phyloP scores from a whole-genome alignment of 1,140 invertebrate species.

The Bombus sibiricus region DNA sequence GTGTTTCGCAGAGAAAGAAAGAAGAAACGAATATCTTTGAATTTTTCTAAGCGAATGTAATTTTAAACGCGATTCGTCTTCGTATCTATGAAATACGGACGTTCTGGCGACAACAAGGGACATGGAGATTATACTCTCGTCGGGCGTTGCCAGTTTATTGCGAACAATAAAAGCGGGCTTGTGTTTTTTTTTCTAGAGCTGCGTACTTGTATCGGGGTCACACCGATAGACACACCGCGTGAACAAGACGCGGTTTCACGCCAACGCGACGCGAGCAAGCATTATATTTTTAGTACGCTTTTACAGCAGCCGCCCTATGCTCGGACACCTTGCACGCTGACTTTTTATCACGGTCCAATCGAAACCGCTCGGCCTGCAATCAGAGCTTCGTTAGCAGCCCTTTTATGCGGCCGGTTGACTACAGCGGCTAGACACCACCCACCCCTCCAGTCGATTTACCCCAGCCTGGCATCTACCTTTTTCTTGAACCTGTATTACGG shows the following conservation, averaged over 20 bases:
- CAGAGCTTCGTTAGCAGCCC: constrained; percentile 59
- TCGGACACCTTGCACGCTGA: constrained; percentile 32
- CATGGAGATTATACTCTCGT: background rate
- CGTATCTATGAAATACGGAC: background rate
- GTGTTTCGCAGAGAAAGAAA: background rate
- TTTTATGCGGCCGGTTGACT: constrained; percentile 38
- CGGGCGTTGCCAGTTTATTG: constrained; percentile 42
- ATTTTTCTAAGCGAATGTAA: background rate
- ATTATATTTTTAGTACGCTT: constrained; percentile 65
- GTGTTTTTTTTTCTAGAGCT: constrained; percentile 33
- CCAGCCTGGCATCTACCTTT: background rate
- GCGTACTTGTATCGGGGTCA: constrained; percentile 67
- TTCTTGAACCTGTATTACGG: background rate
- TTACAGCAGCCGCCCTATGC: constrained; percentile 35
- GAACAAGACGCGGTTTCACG: constrained; percentile 65
- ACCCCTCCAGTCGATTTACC: background rate
- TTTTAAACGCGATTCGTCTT: background rate
- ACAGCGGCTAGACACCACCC: constrained; percentile 10
- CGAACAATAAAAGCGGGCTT: constrained; percentile 49
- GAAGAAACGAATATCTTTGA: background rate
- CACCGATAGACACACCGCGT: constrained; percentile 63
- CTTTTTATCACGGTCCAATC: constrained; percentile 61
- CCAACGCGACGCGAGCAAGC: constrained; percentile 66
- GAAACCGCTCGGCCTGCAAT: constrained; percentile 51
- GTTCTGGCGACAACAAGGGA: background rate